These are phyloP conservation scores for Hymenopus coronatus DNA, from an alignment of 2,888 invertebrate genomes.

Conservation along the genomic window DNA sequence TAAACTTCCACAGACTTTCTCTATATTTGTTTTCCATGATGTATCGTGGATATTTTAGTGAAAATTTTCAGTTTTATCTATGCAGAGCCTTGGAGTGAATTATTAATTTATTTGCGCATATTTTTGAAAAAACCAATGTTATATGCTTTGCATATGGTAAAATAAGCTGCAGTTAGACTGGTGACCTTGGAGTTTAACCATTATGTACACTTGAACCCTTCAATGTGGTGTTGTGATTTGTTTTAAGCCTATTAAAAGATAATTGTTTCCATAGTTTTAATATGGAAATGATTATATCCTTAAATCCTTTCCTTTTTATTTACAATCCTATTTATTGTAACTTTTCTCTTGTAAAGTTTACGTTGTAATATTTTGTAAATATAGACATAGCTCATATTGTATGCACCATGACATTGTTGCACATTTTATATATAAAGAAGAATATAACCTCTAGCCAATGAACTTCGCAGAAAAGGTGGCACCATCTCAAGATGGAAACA, in stretches of 20 bases:
- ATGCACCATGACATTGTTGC: conserved; percentile 28
- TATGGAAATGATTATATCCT: conserved; percentile 6
- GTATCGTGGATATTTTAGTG: not conserved
- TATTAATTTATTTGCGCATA: not conserved
- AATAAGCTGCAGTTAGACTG: not conserved
- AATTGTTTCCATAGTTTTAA: conserved; percentile 20
- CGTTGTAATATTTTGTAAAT: conserved; percentile 52
- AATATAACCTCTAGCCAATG: not conserved
- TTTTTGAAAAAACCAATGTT: not conserved
- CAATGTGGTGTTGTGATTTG: not conserved
- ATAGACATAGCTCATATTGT: conserved; percentile 40
- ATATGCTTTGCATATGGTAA: not conserved
- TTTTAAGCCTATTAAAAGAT: not conserved
- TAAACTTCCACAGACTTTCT: too few relatives aligned
- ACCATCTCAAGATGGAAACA: not conserved
- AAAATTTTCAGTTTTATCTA: not conserved
- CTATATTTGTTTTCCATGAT: too few relatives aligned
- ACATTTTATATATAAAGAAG: conserved; percentile 30
- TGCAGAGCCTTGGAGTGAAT: not conserved
- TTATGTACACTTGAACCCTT: not conserved
- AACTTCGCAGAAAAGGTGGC: not conserved
- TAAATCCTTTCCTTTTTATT: conserved; percentile 1
- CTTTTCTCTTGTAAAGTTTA: conserved; percentile 46
- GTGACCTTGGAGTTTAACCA: not conserved
- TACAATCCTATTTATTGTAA: conserved; percentile 13